Base-by-base conservation (phyloP, 2,113 vertebrate species). In the Empidonax traillii region DNA sequence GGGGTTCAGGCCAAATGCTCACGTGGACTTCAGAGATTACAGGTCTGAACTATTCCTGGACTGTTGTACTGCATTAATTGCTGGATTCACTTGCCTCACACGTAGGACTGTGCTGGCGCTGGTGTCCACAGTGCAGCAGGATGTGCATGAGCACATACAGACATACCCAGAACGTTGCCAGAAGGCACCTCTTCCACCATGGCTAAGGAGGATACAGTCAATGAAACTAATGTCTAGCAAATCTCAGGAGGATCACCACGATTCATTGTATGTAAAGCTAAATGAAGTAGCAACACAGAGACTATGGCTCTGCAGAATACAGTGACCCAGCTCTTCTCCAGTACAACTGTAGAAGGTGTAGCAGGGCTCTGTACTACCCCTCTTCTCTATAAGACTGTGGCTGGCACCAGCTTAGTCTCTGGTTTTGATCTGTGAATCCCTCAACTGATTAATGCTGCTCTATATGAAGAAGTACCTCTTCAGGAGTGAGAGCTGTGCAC, bases 271-370 rank as follows among this genome's bases (percentile, higher is more conserved):
- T 27, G 28, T n/a, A 47, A 89, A 78, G 49, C 43, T 80, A 65
- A 91, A 47, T 0, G 1, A 69, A 73, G 43, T 4, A 87, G 46
- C 51, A 67, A 37, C 0, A 3, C 30, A 74, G 72, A 67, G 37
- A 20, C n/a, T 9, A 27, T 11, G 52, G 33, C 12, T 47, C 41
- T 73, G 51, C 35, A 77, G 67, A 59, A 44, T 6, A 25, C 23
- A 55, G 35, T 4, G 43, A n/a, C 28, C 39, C 30, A 74, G 28
- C 18, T 68, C 37, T 53, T 52, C 39, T 58, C 15, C 30, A 53
- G 31, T 30, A 44, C 8, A 41, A 39, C 27, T 1, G 1, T 1
- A 16, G 28, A 30, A 39, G 28, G 2, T 0, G 14, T 7, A 44
- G 28, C n/a, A 81, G 77, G 19, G 62, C 46, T 73, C 28, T 72